A percentile compares a stretch with the other conserved stretches of the same genome.
Conservation (phyloP, 2,797 vertebrate species). For the Myotis vivesi region DNA sequence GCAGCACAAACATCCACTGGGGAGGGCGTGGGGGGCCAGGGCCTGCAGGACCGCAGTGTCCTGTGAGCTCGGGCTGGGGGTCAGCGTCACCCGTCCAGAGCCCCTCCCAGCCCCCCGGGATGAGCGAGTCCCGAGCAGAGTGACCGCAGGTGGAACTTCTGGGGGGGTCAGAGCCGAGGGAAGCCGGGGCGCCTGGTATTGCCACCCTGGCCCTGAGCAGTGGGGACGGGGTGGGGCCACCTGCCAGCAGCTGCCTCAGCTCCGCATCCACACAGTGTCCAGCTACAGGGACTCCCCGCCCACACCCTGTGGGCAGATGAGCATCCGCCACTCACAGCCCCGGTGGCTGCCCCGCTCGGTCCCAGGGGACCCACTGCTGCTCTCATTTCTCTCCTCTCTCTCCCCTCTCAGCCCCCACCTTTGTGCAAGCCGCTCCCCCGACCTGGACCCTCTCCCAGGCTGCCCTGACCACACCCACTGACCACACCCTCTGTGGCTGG, state of each 20-base stretch:
- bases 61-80: neutral
- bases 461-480: neutral
- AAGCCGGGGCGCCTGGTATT: accelerated
- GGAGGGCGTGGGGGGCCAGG: accelerated
- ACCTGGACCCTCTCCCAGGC: neutral
- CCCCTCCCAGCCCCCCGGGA: accelerated
- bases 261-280: accelerated
- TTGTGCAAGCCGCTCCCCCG: neutral
- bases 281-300: too few relatives aligned
- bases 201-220: accelerated
- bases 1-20: neutral
- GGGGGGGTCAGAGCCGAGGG: accelerated
- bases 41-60: too few relatives aligned
- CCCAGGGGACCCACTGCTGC: neutral
- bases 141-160: neutral
- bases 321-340: too few relatives aligned
- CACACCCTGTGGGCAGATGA: accelerated
- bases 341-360: accelerated
- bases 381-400: neutral
- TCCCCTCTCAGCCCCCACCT: accelerated
- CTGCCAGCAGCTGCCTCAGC: neutral
- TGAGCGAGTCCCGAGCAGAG: accelerated
- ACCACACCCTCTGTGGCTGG: accelerated
- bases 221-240: neutral
- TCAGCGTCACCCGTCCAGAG: neutral